phyloP scores from a whole-genome alignment of 2,113 vertebrate species.

The Gnathonemus echidnorhynchus region DNA sequence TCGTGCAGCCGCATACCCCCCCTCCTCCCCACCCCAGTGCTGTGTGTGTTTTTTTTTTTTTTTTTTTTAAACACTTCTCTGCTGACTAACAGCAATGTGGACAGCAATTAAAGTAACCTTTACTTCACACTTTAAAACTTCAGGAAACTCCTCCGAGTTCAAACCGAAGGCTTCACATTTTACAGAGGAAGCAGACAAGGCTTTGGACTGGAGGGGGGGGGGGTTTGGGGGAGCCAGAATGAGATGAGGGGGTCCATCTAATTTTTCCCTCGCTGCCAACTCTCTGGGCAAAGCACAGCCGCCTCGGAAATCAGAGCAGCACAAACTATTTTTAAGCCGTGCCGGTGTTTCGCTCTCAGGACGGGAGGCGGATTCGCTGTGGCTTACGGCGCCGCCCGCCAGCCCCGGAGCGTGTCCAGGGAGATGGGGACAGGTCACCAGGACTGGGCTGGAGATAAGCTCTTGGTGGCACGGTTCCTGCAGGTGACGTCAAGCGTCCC shows the following conservation, averaged over 20 bases:
- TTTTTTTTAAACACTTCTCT: slow-evolving; percentile 4
- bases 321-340: slow-evolving; percentile 6
- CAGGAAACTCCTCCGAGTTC: slow-evolving; percentile 10
- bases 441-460: slow-evolving; percentile 3
- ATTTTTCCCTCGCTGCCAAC: neutral
- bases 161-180: neutral
- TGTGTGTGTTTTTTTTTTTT: neutral
- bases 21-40: neutral
- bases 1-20: neutral
- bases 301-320: slow-evolving; percentile 2
- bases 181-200: neutral
- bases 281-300: neutral
- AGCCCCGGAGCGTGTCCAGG: neutral
- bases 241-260: neutral
- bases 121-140: neutral
- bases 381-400: neutral
- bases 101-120: slow-evolving; percentile 15
- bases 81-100: slow-evolving; percentile 23
- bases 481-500: neutral
- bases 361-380: neutral
- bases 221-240: neutral
- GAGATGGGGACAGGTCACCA: neutral
- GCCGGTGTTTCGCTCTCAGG: neutral
- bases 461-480: neutral
- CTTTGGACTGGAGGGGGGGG: neutral